Evolutionary conservation across 2,888 invertebrate species (phyloP).

Genomic region (Subacronicta megacephala): DNA sequence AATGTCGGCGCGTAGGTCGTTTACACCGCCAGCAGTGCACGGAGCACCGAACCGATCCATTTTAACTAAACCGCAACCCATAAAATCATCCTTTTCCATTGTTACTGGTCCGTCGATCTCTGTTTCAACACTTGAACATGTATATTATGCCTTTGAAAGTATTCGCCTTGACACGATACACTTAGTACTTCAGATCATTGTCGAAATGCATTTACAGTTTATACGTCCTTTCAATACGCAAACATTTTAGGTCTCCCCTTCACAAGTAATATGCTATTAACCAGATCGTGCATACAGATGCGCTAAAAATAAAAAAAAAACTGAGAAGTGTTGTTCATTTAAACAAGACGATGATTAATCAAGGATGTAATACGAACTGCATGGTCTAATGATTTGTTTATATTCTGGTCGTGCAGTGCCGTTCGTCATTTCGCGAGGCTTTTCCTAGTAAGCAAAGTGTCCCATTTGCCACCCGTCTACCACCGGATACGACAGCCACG

Average conservation of each 20-base stretch:
- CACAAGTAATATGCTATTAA: conserved; percentile 36
- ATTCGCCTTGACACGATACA: conserved; percentile 73
- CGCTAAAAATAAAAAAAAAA: conserved; percentile 36
- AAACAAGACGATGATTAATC: conserved; percentile 63
- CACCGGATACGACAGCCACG: conserved; percentile 73
- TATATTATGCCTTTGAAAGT: conserved; percentile 65
- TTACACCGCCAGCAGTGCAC: conserved; percentile 64
- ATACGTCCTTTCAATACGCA: conserved; percentile 58
- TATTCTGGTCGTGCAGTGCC: conserved; percentile 72
- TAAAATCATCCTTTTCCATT: conserved; percentile 36
- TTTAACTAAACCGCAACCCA: conserved; percentile 31
- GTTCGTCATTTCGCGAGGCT: conserved; percentile 77
- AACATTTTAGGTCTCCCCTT: conserved; percentile 53
- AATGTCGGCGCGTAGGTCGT: conserved; percentile 64
- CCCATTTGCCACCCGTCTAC: conserved; percentile 70
- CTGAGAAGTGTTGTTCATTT: conserved; percentile 34
- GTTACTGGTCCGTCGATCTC: conserved; percentile 15
- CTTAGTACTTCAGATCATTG: conserved; percentile 60
- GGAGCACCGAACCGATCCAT: conserved; percentile 47
- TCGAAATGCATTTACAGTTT: conserved; percentile 62
- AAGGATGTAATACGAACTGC: conserved; percentile 63
- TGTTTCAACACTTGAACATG: conserved; percentile 32
- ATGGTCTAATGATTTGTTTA: conserved; percentile 67
- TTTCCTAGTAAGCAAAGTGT: conserved; percentile 85
- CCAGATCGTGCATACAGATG: conserved; percentile 40